phyloP scores from a whole-genome alignment of 2,888 invertebrate species.

The Torymus texanus region DNA sequence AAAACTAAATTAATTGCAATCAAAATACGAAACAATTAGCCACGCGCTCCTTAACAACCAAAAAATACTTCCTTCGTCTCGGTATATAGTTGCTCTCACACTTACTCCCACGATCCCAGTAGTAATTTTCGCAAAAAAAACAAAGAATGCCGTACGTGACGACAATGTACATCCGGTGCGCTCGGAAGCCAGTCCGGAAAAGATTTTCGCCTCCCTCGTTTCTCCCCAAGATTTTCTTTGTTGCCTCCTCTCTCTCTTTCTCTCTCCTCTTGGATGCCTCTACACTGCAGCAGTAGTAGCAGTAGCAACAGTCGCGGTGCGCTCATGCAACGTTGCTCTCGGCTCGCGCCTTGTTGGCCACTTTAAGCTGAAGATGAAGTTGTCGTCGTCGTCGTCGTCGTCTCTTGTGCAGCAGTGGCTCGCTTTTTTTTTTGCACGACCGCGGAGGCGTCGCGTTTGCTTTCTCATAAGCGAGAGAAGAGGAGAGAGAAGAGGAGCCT shows the following conservation, averaged over 20 bases:
- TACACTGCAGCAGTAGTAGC: too few relatives aligned
- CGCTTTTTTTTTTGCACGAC: background rate
- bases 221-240: slow-evolving; percentile 17
- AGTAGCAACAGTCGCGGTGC: too few relatives aligned
- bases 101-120: too few relatives aligned
- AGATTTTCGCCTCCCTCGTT: background rate
- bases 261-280: background rate
- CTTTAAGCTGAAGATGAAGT: slow-evolving; percentile 17
- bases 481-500: background rate
- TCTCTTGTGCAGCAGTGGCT: background rate
- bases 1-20: too few relatives aligned
- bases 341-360: slow-evolving; percentile 12
- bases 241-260: background rate
- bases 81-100: too few relatives aligned
- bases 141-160: too few relatives aligned
- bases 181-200: background rate
- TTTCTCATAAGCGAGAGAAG: background rate
- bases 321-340: too few relatives aligned
- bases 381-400: background rate
- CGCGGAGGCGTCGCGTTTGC: background rate
- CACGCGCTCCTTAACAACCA: too few relatives aligned
- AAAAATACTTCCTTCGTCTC: too few relatives aligned
- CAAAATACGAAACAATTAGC: too few relatives aligned
- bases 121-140: too few relatives aligned
- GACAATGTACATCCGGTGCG: too few relatives aligned